Conservation (phyloP, 2,113 vertebrate species). For the Pedetes capensis region DNA sequence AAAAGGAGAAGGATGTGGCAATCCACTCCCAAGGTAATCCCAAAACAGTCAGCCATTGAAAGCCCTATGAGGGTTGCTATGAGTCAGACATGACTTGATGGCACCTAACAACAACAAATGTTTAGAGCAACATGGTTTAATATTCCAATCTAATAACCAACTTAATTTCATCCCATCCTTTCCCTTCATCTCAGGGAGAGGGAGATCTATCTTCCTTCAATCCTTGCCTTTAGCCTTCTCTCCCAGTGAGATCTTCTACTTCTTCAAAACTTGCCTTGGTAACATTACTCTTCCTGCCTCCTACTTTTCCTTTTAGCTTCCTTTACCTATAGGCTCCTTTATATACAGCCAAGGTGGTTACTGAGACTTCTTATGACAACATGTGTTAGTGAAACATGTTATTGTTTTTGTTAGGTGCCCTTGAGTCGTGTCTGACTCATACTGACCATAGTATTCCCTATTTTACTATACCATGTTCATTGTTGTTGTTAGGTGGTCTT, state of each 20-base stretch:
- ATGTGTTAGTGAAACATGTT: not conserved
- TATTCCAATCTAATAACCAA: not conserved
- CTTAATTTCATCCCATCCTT: not conserved
- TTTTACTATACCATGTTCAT: not conserved
- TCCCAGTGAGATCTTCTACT: not conserved
- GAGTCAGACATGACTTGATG: no score
- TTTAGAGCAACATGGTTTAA: no score
- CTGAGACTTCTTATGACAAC: not conserved
- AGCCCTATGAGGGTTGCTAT: no score
- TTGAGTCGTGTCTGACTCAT: no score
- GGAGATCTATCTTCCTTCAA: not conserved
- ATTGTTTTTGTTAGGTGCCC: no score
- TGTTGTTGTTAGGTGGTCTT: no score
- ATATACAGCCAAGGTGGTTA: no score
- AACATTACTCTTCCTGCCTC: not conserved
- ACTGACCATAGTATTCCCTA: not conserved
- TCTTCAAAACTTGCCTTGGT: not conserved
- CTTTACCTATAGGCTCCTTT: not conserved
- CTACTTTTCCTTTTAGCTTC: not conserved
- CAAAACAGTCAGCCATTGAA: no score
- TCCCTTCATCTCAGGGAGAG: not conserved
- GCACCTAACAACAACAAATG: no score
- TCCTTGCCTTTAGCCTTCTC: not conserved
- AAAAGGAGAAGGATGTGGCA: no score
- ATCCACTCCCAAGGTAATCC: no score